A percentile compares a stretch with the other conserved stretches of the same genome.
Evolutionary conservation across 2,888 invertebrate genomes (phyloP).

Genomic region (Cosmorhoe ocellata): DNA sequence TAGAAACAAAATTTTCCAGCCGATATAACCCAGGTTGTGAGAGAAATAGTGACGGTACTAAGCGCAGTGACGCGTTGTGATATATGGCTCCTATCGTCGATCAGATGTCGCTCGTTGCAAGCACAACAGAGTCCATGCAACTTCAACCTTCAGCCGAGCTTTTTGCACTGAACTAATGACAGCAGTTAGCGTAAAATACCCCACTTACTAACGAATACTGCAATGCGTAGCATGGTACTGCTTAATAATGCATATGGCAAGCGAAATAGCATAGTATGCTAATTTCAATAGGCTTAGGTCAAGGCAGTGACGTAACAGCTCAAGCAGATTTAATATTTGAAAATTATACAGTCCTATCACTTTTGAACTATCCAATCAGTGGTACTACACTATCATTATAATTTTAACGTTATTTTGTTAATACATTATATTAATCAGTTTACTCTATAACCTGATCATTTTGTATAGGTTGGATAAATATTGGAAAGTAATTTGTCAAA

Average conservation of each 20-base stretch:
- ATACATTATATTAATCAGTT: too few species aligned
- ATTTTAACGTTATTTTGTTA: too few species aligned
- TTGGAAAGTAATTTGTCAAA: background rate
- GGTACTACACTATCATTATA: background rate
- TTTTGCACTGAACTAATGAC: constrained; percentile 44
- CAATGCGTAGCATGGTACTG: constrained; percentile 21
- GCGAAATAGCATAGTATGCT: constrained; percentile 19
- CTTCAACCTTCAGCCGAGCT: constrained; percentile 30
- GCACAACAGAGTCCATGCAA: constrained; percentile 41
- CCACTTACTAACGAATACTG: constrained; percentile 22
- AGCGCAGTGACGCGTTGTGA: constrained; percentile 41
- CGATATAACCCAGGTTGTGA: constrained; percentile 10
- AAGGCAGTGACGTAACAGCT: constrained; percentile 9
- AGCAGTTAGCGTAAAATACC: constrained; percentile 25
- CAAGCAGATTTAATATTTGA: constrained; percentile 2
- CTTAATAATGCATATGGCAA: constrained; percentile 15
- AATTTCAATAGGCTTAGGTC: constrained; percentile 13
- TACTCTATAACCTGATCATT: background rate
- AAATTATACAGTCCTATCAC: constrained; percentile 8
- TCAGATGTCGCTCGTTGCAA: constrained; percentile 47
- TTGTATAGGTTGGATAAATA: background rate
- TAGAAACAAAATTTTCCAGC: constrained; percentile 5
- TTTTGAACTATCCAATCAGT: background rate
- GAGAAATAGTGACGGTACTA: constrained; percentile 21
- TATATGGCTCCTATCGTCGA: constrained; percentile 61